Conservation (phyloP, 2,888 invertebrate genomes). For the Bursaphelenchus okinawaensis region DNA sequence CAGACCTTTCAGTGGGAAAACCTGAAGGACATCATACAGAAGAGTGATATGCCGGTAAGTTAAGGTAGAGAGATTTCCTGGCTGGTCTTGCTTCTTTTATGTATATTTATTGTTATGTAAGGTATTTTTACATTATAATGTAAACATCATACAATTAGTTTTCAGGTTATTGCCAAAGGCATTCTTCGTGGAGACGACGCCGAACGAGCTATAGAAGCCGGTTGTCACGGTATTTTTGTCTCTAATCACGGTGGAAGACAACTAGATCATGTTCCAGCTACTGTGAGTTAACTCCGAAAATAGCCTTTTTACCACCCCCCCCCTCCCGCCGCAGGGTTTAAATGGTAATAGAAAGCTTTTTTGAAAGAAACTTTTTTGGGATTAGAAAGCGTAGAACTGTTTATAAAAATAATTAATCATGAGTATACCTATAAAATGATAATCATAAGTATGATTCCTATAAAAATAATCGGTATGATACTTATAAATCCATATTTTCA, state of each 20-base stretch:
- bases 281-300: constrained; percentile 57
- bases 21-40: not conserved
- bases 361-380: too few species aligned
- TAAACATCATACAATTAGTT: constrained; percentile 61
- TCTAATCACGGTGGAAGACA: constrained; percentile 86
- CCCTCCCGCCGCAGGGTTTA: too few species aligned
- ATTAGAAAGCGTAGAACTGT: too few species aligned
- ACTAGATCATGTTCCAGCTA: constrained; percentile 75
- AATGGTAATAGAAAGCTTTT: too few species aligned
- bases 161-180: constrained; percentile 38
- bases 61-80: too few species aligned
- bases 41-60: not conserved
- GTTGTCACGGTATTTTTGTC: constrained; percentile 75
- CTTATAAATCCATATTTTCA: not conserved
- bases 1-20: not conserved
- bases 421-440: too few species aligned
- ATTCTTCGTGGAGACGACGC: constrained; percentile 71
- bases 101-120: too few species aligned
- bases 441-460: too few species aligned
- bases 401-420: too few species aligned
- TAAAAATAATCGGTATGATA: too few species aligned
- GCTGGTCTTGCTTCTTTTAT: too few species aligned
- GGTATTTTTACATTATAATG: constrained; percentile 65
- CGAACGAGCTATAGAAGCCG: constrained; percentile 68
- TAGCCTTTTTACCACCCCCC: not conserved